Base-by-base conservation (phyloP, 2,888 invertebrate species). In the Chrysotoxum bicinctum region DNA sequence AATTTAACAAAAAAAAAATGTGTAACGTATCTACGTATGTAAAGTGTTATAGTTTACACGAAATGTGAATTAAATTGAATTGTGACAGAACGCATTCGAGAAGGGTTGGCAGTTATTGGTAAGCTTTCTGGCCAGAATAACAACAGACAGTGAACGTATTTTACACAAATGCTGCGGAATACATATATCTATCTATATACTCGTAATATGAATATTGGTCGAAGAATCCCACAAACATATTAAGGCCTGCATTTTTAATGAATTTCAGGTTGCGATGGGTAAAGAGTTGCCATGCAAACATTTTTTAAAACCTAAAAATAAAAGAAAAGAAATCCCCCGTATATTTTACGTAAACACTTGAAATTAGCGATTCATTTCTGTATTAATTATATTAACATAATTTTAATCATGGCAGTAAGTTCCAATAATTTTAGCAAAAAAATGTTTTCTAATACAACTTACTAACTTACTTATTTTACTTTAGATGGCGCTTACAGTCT, bases 1-100 rank as follows among this genome's bases (percentile, higher is more conserved):
- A 12, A 35, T 48, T 6, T 19, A 19, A 45, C 62, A 45, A 23
- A 43, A 60, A 21, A 35, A 1, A 48, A 14, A 72, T 14, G 6
- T 12, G 12, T 9, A 32, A 16, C 8, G 21, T 12, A 10, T 12
- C 2, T 19, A 21, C 1, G n/a, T n/a, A 48, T 60, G 54, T 56
- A 70, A 73, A 80, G 50, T 62, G 76, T 68, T 76, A 8, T 50
- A 76, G 80, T 85, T 81, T 76, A 81, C 81, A 81, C 60, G 73
- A 81, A 81, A 77, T 77, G 77, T 73, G 85, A 85, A 85, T 85
- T 85, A 85, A 85, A 85, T 81, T 85, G 80, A 85, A 85, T 85
- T 85, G 85, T 77, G 62, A 81, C 76, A 54, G 75, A 72, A 60
- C 26, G 80, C 72, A 79, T 66, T 74, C 56, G 52, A 58, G 37